Conservation (phyloP, 2,113 vertebrate species). For the Equus przewalskii region DNA sequence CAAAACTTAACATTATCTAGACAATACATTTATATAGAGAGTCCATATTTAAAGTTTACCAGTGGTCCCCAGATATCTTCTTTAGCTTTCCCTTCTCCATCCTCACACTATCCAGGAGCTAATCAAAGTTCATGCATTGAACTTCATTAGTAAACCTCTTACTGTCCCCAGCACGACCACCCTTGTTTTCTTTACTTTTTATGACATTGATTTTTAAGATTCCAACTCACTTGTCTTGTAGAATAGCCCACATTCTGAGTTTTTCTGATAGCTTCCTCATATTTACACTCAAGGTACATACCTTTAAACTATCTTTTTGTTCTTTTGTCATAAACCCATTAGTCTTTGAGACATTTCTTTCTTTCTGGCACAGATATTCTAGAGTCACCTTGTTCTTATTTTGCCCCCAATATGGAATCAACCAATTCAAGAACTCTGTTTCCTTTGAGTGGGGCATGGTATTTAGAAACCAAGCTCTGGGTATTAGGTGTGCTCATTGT, state of each 20-base stretch:
- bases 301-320: not conserved
- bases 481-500: not conserved
- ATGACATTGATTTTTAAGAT: not conserved
- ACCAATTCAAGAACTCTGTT: not conserved
- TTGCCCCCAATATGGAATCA: not conserved
- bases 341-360: not conserved
- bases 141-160: not conserved
- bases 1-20: conserved; percentile 8
- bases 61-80: not conserved
- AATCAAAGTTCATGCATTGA: not conserved
- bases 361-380: not conserved
- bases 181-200: not conserved
- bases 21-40: not conserved
- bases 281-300: not conserved
- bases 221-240: not conserved
- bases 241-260: not conserved
- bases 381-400: not conserved
- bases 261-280: not conserved
- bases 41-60: conserved; percentile 12
- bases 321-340: not conserved
- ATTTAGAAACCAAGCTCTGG: not conserved
- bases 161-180: not conserved
- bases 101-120: not conserved
- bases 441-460: not conserved
- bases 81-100: not conserved